These are phyloP conservation scores for Lepidurus arcticus DNA, from an alignment of 1,140 invertebrate genomes.

Conservation along the genomic window DNA sequence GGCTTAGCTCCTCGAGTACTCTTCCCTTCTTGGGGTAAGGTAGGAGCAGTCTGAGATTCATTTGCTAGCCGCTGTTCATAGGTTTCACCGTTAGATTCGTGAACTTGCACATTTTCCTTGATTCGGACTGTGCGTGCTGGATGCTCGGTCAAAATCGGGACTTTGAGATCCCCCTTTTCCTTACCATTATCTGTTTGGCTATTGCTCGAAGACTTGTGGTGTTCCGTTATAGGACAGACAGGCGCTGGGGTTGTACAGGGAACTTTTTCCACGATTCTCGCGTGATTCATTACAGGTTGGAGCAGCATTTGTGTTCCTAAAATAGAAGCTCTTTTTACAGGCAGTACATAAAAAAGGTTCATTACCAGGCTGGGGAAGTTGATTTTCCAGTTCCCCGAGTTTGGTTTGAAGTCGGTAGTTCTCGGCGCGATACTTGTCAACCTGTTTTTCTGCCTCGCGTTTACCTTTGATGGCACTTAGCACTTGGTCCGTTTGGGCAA, in stretches of 20 bases:
- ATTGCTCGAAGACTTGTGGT: neutral
- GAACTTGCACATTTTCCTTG: constrained; percentile 14
- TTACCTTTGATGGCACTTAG: neutral
- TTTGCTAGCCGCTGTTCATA: neutral
- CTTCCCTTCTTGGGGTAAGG: neutral
- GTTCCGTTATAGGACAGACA: neutral
- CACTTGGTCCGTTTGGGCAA: neutral
- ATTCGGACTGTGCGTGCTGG: constrained; percentile 1
- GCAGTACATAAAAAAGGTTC: neutral
- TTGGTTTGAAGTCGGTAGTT: neutral
- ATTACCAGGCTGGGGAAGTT: neutral
- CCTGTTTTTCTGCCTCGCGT: neutral
- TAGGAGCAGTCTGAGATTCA: neutral
- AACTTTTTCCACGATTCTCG: neutral
- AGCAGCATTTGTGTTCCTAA: neutral
- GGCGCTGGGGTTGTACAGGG: neutral
- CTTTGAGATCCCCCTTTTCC: neutral
- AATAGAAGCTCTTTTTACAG: neutral
- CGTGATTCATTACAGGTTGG: neutral
- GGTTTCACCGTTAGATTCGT: neutral
- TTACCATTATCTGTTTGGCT: neutral
- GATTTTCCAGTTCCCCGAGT: neutral
- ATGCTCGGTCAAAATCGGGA: neutral
- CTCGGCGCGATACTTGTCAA: neutral
- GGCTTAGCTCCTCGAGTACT: neutral